Evolutionary conservation across 1,140 invertebrate species (phyloP).

Genomic region (Forficula auricularia): DNA sequence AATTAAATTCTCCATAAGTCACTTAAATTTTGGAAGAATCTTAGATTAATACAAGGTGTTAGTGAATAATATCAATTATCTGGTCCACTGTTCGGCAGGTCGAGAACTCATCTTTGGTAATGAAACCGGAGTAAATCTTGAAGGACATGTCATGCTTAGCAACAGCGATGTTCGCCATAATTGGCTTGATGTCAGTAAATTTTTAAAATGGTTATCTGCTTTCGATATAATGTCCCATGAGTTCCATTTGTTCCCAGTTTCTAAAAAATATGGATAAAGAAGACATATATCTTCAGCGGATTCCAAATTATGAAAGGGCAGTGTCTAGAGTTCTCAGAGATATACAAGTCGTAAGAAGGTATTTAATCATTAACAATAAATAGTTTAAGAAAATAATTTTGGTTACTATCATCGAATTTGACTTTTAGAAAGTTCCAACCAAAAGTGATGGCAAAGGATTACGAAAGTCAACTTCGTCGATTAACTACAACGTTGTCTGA

Average conservation of each 20-base stretch:
- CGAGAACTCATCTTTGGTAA: constrained; percentile 65
- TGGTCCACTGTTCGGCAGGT: constrained; percentile 34
- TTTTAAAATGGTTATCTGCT: neutral
- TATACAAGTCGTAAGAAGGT: constrained; percentile 68
- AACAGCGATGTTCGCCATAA: constrained; percentile 78
- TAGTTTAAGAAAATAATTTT: neutral
- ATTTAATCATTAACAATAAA: constrained; percentile 9
- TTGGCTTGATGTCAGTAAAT: constrained; percentile 62
- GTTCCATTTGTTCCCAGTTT: constrained; percentile 31
- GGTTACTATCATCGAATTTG: too few species aligned
- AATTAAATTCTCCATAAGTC: too few species aligned
- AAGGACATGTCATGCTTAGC: constrained; percentile 73
- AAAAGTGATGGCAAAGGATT: constrained; percentile 62
- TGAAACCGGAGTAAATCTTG: constrained; percentile 71
- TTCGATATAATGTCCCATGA: neutral
- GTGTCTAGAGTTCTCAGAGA: constrained; percentile 60
- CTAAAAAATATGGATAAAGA: constrained; percentile 65
- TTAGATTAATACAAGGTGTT: too few species aligned
- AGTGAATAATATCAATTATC: too few species aligned
- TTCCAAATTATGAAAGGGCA: constrained; percentile 67
- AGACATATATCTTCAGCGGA: constrained; percentile 47
- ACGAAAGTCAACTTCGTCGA: constrained; percentile 62
- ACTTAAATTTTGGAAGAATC: too few species aligned
- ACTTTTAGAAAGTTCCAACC: constrained; percentile 78
- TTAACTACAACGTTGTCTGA: constrained; percentile 68